Base-by-base conservation (phyloP, 2,797 vertebrate species). In the Catamblyrhynchus diadema region DNA sequence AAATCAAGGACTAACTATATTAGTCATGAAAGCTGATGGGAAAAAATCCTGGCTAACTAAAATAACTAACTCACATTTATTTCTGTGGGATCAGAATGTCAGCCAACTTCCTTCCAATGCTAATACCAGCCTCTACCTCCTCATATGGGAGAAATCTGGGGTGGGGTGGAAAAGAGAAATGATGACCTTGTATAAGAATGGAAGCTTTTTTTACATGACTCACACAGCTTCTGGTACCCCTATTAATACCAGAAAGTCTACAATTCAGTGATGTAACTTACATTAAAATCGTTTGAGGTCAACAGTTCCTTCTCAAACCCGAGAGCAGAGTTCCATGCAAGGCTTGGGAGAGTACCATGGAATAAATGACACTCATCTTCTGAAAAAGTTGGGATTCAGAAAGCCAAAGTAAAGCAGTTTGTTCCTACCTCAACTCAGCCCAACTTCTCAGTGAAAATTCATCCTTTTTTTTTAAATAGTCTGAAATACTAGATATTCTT, bases 1-100 rank as follows among this genome's bases (percentile, higher is more conserved):
- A 95, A 95, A 96, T 96, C 90, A 85, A 88, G 84, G 37, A 70
- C 33, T 86, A 88, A 94, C 93, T 86, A 12, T 56, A 75, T 79
- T 92, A 85, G 62, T 88, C 90, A 61, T 64, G 61, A 88, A 73
- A 93, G 51, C 53, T 42, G 81, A 70, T 77, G 64, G 73, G n/a
- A 87, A 72, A 81, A 95, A 60, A 44, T 35, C 51, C 53, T 0
- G 1, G 53, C 44, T 84, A 90, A 86, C 93, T 90, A 81, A 81
- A 91, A 86, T 92, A 95, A 93, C 71, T 88, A 92, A 86, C 67
- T 80, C 3, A 0, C 51, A 39, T 73, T 71, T 64, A 94, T 90
- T 94, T 93, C 80, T 18, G 14, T 60, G 77, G 62, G 74, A 90
- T 81, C 70, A 73, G 80, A 85, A 84, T 88, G 71, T 92, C 78